Conservation (phyloP, 1,140 invertebrate species). For the Drosophila cardini region DNA sequence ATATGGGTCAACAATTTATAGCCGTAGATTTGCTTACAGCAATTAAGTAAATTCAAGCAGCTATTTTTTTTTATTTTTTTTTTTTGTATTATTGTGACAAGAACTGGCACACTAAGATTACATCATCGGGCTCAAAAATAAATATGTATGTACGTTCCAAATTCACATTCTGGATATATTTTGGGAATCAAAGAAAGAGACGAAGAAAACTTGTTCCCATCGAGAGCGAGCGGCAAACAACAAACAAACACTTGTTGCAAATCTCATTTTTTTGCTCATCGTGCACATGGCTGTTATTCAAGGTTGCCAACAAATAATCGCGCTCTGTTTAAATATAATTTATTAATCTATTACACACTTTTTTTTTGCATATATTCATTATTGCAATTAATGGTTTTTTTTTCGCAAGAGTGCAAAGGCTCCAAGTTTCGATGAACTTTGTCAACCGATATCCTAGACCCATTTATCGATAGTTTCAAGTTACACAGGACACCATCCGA, state of each 20-base stretch:
- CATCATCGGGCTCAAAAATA: conserved; percentile 64
- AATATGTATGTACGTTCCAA: conserved; percentile 19
- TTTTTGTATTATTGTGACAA: conserved; percentile 39
- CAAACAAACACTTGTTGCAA: conserved; percentile 66
- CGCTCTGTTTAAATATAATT: conserved; percentile 48
- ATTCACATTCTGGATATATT: conserved; percentile 57
- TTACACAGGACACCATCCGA: conserved; percentile 6
- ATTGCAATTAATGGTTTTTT: conserved; percentile 23
- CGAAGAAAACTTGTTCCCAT: conserved; percentile 61
- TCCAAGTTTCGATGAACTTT: conserved; percentile 1
- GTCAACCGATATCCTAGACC: background rate
- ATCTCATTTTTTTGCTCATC: conserved; percentile 49
- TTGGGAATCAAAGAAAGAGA: conserved; percentile 25
- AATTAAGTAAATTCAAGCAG: conserved; percentile 72
- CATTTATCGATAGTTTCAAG: conserved; percentile 28
- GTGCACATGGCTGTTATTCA: conserved; percentile 50
- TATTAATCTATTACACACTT: conserved; percentile 40
- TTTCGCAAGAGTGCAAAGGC: conserved; percentile 15
- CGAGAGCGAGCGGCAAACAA: conserved; percentile 34
- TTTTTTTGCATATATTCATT: conserved; percentile 1
- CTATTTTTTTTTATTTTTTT: conserved; percentile 13
- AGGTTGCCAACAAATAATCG: conserved; percentile 44
- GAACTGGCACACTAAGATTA: conserved; percentile 77
- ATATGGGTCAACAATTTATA: conserved; percentile 80
- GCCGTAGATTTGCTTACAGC: conserved; percentile 69